Base-by-base conservation (phyloP, 2,888 invertebrate genomes). In the Pollenia griseotomentosa region DNA sequence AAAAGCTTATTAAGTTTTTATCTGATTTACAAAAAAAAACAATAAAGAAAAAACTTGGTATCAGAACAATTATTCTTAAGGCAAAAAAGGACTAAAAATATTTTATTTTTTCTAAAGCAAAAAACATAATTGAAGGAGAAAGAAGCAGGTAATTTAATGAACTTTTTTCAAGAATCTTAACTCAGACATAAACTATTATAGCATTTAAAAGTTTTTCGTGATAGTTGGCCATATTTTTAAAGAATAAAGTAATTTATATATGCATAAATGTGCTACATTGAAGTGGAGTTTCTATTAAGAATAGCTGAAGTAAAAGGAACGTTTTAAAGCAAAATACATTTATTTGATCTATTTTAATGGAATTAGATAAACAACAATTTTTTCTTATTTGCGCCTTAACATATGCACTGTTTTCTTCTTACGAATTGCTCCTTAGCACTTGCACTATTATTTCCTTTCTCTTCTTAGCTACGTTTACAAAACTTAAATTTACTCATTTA, bases 1-100 rank as follows among this genome's bases (percentile, higher is more conserved):
- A 66, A 78, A 78, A 66, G 46, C 55, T 77, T 77, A 66, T 77
- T 77, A 66, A 77, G 77, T 78, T 78, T 66, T 78, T 78, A 57
- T 66, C 66, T 66, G 46, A 78, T 57, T 57, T 66, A 40, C 65
- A 51, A 42, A 11, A 42, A 7, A 40, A 42, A 16, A 51, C 23
- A 51, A n/a, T 65, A 23, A 44, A 53, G 12, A 55, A 68, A 57
- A 78, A 46, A 55, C 59, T 33, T 59, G 33, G 19, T 59, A 48
- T 55, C 9, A 55, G 11, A 55, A 73, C 59, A 59, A 59, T 73
- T 59, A 73, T 59, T 59, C 12, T 73, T 59, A 71, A 70, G 10
- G 59, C 11, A 44, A 6, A 33, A 33, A 0, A 33, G 6, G 23
- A 46, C 33, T 59, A 19, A 2, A 71, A 8, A 42, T 71, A 40